phyloP scores from a whole-genome alignment of 2,113 vertebrate genomes.

The Copsychus sechellarum region DNA sequence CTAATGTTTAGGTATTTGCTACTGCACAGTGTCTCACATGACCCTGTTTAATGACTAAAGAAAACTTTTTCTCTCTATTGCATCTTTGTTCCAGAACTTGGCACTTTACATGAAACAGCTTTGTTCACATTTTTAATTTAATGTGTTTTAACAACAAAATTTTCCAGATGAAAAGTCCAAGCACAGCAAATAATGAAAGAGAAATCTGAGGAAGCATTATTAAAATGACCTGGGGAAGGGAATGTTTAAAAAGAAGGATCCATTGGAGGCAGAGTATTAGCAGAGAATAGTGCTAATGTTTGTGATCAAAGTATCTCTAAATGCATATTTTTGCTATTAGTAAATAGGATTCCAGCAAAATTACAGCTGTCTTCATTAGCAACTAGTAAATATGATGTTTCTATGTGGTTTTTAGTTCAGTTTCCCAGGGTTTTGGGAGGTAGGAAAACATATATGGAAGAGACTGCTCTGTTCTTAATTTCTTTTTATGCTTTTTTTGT shows the following conservation, averaged over 20 bases:
- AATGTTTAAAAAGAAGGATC: background rate
- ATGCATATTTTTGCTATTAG: background rate
- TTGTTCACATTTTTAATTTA: background rate
- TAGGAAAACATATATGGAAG: background rate
- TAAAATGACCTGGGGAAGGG: background rate
- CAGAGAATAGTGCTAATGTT: background rate
- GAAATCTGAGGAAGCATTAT: background rate
- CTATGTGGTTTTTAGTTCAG: background rate
- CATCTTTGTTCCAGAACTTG: background rate
- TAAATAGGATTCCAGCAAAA: background rate
- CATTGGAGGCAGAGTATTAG: background rate
- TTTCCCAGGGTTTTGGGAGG: background rate
- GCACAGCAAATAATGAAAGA: background rate
- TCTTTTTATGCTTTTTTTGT: background rate
- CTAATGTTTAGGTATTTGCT: background rate
- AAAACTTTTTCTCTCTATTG: background rate
- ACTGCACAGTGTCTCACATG: background rate
- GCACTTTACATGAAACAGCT: background rate
- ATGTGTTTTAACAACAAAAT: background rate
- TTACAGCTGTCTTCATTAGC: background rate
- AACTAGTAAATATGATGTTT: background rate
- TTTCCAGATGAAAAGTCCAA: background rate
- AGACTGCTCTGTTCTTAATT: background rate
- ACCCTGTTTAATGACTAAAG: background rate
- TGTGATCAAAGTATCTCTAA: background rate